A percentile compares a stretch with the other conserved stretches of the same genome.
These are phyloP conservation scores for Pagrus major DNA, from an alignment of 2,113 vertebrate genomes.

Conservation along the genomic window DNA sequence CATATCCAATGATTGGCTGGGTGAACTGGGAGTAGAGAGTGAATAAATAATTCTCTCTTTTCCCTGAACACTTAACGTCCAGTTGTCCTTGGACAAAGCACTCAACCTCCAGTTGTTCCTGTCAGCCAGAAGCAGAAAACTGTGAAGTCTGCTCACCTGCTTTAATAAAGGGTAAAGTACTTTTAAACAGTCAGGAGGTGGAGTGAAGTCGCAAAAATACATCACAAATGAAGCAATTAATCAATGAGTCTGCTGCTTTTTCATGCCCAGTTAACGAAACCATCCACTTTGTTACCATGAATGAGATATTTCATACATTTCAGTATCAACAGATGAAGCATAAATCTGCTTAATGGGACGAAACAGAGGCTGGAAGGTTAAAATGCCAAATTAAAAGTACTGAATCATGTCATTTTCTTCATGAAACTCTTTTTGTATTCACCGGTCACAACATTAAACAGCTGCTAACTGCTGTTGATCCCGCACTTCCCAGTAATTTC, in stretches of 20 bases:
- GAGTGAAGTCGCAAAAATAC: background rate
- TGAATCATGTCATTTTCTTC: background rate
- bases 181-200: background rate
- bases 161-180: background rate
- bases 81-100: constrained; percentile 13
- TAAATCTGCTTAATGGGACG: background rate
- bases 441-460: background rate
- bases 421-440: background rate
- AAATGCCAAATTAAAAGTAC: no score
- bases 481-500: background rate
- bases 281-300: no score
- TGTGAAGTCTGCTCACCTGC: background rate
- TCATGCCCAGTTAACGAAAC: background rate
- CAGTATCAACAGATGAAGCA: no score
- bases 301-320: background rate
- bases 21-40: background rate
- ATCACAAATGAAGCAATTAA: background rate
- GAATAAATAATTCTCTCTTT: background rate
- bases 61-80: background rate
- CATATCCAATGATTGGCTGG: background rate
- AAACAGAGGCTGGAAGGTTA: background rate
- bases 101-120: background rate
- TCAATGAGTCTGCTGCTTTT: background rate
- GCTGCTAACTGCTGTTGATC: background rate
- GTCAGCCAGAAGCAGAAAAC: background rate